Percentiles rank a stretch among this genome's conserved stretches.
phyloP scores from a whole-genome alignment of 2,888 invertebrate species.

The Eustalomyia histrio region DNA sequence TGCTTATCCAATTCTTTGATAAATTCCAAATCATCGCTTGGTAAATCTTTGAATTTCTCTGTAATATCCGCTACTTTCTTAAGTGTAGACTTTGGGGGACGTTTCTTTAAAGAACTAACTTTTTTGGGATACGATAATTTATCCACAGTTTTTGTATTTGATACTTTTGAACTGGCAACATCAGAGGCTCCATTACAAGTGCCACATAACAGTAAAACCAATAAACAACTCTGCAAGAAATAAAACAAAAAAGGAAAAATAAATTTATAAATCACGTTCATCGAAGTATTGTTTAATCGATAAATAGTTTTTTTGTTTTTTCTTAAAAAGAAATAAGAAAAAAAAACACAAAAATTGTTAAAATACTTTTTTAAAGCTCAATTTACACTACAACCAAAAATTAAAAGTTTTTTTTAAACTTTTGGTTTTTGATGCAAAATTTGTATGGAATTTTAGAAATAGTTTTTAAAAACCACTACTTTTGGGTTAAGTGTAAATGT shows the following conservation, averaged over 20 bases:
- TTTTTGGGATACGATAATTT: constrained; percentile 75
- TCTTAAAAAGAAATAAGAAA: constrained; percentile 18
- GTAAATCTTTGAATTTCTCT: constrained; percentile 74
- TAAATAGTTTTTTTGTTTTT: neutral
- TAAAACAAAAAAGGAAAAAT: constrained; percentile 17
- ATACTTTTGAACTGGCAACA: constrained; percentile 40
- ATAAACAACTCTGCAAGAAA: constrained; percentile 40
- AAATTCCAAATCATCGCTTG: constrained; percentile 77
- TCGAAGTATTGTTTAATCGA: constrained; percentile 4
- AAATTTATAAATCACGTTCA: constrained; percentile 21
- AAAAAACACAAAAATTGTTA: constrained; percentile 29
- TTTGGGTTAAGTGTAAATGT: too few species aligned
- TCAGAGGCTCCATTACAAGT: constrained; percentile 59
- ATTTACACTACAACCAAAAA: too few species aligned
- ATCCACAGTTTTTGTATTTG: constrained; percentile 61
- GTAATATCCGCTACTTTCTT: constrained; percentile 66
- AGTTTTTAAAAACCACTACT: too few species aligned
- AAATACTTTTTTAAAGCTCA: constrained; percentile 15
- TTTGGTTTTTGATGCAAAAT: too few species aligned
- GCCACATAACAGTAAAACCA: constrained; percentile 28
- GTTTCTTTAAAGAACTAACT: constrained; percentile 74
- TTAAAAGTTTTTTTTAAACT: too few species aligned
- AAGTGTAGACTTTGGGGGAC: constrained; percentile 59
- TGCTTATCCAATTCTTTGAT: constrained; percentile 79
- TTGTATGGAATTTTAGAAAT: too few species aligned